Percentiles rank a stretch among this genome's conserved stretches.
Conservation (phyloP, 1,140 invertebrate genomes). For the Pollicipes pollicipes region DNA sequence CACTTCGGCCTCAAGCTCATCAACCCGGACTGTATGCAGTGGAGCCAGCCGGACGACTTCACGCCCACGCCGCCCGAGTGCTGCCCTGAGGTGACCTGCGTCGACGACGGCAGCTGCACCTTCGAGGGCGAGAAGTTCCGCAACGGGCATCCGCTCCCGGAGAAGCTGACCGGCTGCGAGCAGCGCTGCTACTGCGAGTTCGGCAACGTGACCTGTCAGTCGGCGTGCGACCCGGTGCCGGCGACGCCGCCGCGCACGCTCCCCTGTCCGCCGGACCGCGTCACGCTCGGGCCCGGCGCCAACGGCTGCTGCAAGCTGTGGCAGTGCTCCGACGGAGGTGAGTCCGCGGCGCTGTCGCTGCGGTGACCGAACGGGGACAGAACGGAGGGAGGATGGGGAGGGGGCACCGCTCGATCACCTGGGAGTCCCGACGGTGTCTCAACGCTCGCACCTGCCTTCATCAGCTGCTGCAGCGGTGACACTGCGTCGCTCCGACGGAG, state of each 20-base stretch:
- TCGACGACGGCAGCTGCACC: neutral
- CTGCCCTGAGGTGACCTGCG: neutral
- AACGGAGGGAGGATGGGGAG: too few species aligned
- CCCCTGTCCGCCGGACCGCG: constrained; percentile 43
- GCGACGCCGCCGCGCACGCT: constrained; percentile 50
- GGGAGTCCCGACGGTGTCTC: too few species aligned
- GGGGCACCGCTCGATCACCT: too few species aligned
- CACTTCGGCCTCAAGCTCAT: constrained; percentile 61
- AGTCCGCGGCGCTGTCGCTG: too few species aligned
- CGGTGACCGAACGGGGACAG: too few species aligned
- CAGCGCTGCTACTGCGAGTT: constrained; percentile 67
- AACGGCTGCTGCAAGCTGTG: constrained; percentile 42
- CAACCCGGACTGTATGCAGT: constrained; percentile 61
- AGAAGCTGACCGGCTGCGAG: constrained; percentile 55
- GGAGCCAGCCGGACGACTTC: constrained; percentile 35
- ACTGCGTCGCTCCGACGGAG: too few species aligned
- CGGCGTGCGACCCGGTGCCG: constrained; percentile 52
- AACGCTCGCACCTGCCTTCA: too few species aligned
- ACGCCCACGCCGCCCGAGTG: constrained; percentile 42
- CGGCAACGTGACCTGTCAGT: constrained; percentile 63
- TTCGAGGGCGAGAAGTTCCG: neutral
- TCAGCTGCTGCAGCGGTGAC: too few species aligned
- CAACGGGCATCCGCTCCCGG: constrained; percentile 48
- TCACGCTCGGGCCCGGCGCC: constrained; percentile 36
- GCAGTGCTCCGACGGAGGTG: constrained; percentile 18